Evolutionary conservation across 2,797 vertebrate genomes (phyloP).

Genomic region (Gymnoscopelus microlampas): DNA sequence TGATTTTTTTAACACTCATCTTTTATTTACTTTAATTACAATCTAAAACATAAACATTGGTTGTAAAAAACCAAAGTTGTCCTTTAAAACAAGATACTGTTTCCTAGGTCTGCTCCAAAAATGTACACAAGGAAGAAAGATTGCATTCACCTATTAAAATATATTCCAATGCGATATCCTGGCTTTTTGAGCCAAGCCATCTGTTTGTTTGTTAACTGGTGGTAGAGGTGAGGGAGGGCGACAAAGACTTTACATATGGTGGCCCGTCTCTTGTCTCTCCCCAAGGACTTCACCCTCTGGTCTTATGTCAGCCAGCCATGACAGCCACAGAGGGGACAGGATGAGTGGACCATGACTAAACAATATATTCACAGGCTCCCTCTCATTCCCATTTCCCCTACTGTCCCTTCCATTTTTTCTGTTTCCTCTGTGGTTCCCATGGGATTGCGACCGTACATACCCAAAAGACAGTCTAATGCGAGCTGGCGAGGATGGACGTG

Average conservation of each 20-base stretch:
- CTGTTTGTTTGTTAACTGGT: neutral
- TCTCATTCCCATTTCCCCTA: conserved; percentile 32
- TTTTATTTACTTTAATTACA: too few species aligned
- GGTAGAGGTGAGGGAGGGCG: conserved; percentile 15
- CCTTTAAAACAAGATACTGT: conserved; percentile 2
- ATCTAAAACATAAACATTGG: too few species aligned
- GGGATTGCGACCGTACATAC: conserved; percentile 48
- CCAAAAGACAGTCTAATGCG: conserved; percentile 39
- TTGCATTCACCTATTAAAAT: neutral
- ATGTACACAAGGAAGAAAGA: neutral
- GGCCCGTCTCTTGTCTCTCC: conserved; percentile 28
- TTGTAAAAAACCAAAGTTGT: too few species aligned
- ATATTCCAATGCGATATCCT: neutral
- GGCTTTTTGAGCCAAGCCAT: neutral
- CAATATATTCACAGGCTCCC: conserved; percentile 61
- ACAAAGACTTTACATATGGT: conserved; percentile 36
- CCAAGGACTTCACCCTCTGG: conserved; percentile 53
- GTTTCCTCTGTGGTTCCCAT: conserved; percentile 41
- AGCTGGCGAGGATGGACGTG: conserved; percentile 37
- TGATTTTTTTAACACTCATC: too few species aligned
- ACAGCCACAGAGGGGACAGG: conserved; percentile 50
- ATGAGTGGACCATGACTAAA: conserved; percentile 67
- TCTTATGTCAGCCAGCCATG: conserved; percentile 49
- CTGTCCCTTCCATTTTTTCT: conserved; percentile 32
- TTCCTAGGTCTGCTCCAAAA: neutral